These are phyloP conservation scores for Buteo buteo DNA, from an alignment of 2,113 vertebrate genomes.

Conservation along the genomic window DNA sequence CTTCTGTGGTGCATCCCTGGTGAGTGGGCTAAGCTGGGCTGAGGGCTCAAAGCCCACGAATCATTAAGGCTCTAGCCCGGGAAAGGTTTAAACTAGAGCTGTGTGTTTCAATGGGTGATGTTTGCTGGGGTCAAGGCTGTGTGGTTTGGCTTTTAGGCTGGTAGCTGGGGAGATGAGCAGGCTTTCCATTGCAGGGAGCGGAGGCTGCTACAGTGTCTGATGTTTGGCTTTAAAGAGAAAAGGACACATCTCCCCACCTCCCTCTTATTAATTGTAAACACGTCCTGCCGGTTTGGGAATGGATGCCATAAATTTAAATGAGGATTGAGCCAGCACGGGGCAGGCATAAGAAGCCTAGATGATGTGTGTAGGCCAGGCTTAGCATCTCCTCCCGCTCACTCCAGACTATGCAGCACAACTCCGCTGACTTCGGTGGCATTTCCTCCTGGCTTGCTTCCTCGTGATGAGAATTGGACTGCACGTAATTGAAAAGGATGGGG, in stretches of 20 bases:
- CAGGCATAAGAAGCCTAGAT: not conserved
- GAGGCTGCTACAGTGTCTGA: not conserved
- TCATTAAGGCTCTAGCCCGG: not conserved
- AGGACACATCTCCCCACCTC: not conserved
- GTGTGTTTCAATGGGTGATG: not conserved
- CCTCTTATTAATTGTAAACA: not conserved
- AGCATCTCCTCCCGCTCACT: not conserved
- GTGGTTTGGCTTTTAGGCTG: not conserved
- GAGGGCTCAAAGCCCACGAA: not conserved
- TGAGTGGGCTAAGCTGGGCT: not conserved
- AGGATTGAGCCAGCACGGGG: not conserved
- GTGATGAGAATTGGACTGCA: slow-evolving; percentile 5
- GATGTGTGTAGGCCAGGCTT: not conserved
- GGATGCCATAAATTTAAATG: not conserved
- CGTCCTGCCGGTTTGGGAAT: not conserved
- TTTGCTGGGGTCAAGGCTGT: not conserved
- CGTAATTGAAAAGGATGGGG: slow-evolving; percentile 28
- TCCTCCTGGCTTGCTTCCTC: slow-evolving; percentile 39
- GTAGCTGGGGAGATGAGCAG: not conserved
- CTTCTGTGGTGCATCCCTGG: rapidly evolving
- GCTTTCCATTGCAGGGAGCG: not conserved
- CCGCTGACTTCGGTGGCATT: not conserved
- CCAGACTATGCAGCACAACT: not conserved
- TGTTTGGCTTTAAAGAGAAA: not conserved
- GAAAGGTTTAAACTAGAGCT: not conserved